Evolutionary conservation across 2,113 vertebrate genomes (phyloP).

Genomic region (Seriola aureovittata): DNA sequence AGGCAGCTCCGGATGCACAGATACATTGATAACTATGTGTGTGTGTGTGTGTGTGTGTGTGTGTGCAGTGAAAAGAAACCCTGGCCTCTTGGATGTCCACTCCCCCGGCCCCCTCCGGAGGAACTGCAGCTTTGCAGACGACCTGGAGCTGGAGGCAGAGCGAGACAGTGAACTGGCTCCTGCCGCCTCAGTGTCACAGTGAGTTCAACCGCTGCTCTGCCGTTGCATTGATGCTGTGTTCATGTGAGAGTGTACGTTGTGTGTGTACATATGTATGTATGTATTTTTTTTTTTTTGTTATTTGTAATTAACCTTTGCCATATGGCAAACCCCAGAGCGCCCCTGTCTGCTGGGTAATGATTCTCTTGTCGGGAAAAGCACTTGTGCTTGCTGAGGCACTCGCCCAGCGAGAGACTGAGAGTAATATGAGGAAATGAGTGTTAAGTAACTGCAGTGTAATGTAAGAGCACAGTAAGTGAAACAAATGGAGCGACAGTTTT

Average conservation of each 20-base stretch:
- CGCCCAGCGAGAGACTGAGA: constrained; percentile 41
- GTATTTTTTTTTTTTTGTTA: neutral
- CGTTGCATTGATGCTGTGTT: neutral
- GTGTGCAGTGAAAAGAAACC: constrained; percentile 50
- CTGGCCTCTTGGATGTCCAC: constrained; percentile 59
- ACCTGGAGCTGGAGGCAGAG: constrained; percentile 74
- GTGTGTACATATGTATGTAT: neutral
- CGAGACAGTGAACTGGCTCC: constrained; percentile 57
- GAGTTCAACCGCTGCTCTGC: constrained; percentile 40
- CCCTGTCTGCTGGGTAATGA: constrained; percentile 39
- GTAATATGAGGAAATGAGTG: constrained; percentile 61
- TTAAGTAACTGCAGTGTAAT: constrained; percentile 66
- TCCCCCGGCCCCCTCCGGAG: constrained; percentile 41
- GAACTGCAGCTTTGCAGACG: constrained; percentile 73
- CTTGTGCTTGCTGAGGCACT: constrained; percentile 45
- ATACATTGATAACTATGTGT: neutral
- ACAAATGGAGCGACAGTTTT: constrained; percentile 70
- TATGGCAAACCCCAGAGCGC: constrained; percentile 28
- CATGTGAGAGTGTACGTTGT: neutral
- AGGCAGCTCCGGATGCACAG: neutral
- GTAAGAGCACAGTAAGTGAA: constrained; percentile 61
- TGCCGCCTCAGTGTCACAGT: constrained; percentile 69
- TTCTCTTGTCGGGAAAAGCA: constrained; percentile 75
- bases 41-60: neutral
- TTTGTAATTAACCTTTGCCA: constrained; percentile 58